Evolutionary conservation across 2,888 invertebrate genomes (phyloP).

Genomic region (Xylophagus ater): DNA sequence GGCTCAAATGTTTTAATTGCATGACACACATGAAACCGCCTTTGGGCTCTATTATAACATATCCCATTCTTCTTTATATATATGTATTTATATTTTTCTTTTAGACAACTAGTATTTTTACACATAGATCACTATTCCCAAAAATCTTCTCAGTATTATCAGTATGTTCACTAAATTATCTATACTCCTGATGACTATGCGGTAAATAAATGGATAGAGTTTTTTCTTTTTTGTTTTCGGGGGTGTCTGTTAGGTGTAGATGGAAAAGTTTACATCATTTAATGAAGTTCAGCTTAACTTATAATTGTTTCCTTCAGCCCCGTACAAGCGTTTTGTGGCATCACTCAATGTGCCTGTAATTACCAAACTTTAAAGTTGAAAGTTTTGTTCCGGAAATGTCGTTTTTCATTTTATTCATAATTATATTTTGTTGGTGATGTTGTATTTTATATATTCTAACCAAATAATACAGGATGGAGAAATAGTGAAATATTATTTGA

Average conservation of each 20-base stretch:
- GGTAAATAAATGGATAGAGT: too few species aligned
- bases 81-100: too few species aligned
- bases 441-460: too few species aligned
- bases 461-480: too few species aligned
- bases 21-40: slow-evolving; percentile 18
- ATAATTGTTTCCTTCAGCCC: slow-evolving; percentile 17
- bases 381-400: slow-evolving; percentile 8
- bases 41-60: slow-evolving; percentile 18
- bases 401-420: background rate
- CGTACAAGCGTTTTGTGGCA: slow-evolving; percentile 17
- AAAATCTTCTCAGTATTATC: too few species aligned
- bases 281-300: slow-evolving; percentile 18
- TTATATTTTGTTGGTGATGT: background rate
- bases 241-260: slow-evolving; percentile 11
- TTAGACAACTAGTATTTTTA: too few species aligned
- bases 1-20: slow-evolving; percentile 18
- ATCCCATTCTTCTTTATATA: slow-evolving; percentile 8
- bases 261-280: slow-evolving; percentile 18
- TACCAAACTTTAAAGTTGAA: slow-evolving; percentile 17
- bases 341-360: slow-evolving; percentile 18
- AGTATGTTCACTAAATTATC: too few species aligned
- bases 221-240: too few species aligned
- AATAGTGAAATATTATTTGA: slow-evolving; percentile 1
- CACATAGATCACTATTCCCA: too few species aligned
- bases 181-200: too few species aligned